Conservation (phyloP, 1,140 invertebrate genomes). For the Drosophila murphyi region DNA sequence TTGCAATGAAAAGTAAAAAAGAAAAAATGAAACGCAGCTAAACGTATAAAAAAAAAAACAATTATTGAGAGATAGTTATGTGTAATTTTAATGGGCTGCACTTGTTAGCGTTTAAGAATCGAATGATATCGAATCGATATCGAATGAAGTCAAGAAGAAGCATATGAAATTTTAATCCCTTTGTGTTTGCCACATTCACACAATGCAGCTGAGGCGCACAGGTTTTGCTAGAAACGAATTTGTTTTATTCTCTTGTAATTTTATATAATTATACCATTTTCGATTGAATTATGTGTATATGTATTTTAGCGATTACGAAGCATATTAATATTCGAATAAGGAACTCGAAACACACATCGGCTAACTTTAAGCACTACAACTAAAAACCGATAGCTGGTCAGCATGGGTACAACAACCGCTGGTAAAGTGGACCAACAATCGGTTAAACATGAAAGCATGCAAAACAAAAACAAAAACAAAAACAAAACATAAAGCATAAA, state of each 20-base stretch:
- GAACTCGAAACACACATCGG: conserved; percentile 31
- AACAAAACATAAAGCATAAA: conserved; percentile 24
- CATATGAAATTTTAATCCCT: conserved; percentile 39
- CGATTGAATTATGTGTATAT: conserved; percentile 57
- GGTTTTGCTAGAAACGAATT: conserved; percentile 81
- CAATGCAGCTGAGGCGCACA: conserved; percentile 20
- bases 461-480: conserved; percentile 11
- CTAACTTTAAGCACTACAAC: conserved; percentile 55
- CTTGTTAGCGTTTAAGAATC: conserved; percentile 50
- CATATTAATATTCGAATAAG: conserved; percentile 12
- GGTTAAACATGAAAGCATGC: conserved; percentile 59
- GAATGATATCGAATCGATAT: conserved; percentile 5
- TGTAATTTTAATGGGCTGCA: conserved; percentile 45
- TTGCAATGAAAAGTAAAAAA: conserved; percentile 1
- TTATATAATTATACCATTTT: conserved; percentile 19
- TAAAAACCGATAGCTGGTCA: conserved; percentile 59
- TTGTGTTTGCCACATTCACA: conserved; percentile 41
- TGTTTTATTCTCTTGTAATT: conserved; percentile 55
- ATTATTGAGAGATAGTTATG: conserved; percentile 19
- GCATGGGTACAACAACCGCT: conserved; percentile 60
- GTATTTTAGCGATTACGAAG: conserved; percentile 51
- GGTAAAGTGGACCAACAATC: conserved; percentile 82
- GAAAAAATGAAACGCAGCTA: conserved; percentile 2
- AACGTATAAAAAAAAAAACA: conserved; percentile 9
- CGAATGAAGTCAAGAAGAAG: conserved; percentile 41